Conservation (phyloP, 2,797 vertebrate genomes). For the Tragelaphus eurycerus region DNA sequence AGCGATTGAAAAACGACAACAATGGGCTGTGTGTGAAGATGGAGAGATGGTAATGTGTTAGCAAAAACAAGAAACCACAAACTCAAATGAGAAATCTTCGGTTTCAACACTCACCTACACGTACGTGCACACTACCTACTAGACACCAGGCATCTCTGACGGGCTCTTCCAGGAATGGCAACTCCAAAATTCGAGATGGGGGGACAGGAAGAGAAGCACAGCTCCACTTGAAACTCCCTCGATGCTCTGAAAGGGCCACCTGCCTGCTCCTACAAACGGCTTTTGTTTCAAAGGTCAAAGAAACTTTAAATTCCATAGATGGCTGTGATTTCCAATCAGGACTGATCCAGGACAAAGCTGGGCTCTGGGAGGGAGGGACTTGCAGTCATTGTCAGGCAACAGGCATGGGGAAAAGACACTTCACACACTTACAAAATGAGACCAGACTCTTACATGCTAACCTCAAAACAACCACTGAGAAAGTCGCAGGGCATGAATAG, state of each 20-base stretch:
- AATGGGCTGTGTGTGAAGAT: not conserved
- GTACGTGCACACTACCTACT: not conserved
- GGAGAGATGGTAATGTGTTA: not conserved
- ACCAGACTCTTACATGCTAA: constrained; percentile 10
- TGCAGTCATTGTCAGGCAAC: not conserved
- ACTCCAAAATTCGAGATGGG: not conserved
- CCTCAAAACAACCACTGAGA: constrained; percentile 20
- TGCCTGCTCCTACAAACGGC: not conserved
- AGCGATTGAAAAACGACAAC: not conserved
- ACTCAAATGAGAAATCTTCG: not conserved
- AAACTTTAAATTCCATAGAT: not conserved
- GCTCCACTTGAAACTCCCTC: not conserved
- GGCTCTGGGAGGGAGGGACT: not conserved
- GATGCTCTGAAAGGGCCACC: not conserved
- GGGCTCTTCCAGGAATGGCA: not conserved
- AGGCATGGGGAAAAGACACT: not conserved
- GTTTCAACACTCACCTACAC: no score
- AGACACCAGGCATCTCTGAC: not conserved
- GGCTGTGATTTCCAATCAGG: not conserved
- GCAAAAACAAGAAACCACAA: not conserved
- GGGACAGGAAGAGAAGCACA: not conserved
- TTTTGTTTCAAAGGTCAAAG: not conserved
- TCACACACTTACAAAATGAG: not conserved
- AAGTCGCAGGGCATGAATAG: constrained; percentile 22
- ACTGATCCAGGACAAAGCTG: not conserved